A percentile compares a stretch with the other conserved stretches of the same genome.
phyloP scores from a whole-genome alignment of 2,888 invertebrate species.

The Heliconius aoede region DNA sequence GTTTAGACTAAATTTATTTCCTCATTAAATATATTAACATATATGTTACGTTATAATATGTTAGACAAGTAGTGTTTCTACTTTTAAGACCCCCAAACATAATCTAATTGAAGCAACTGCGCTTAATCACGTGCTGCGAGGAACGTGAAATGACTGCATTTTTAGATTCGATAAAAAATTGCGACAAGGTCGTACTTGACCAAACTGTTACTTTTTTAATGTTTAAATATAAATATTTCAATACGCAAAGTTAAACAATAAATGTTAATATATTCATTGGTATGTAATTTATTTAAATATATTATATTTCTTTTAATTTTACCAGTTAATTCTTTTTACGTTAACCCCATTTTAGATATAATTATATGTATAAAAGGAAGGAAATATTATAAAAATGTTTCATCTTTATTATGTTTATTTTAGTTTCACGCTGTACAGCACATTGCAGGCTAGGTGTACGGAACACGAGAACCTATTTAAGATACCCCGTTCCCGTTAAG shows the following conservation, averaged over 20 bases:
- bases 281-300: no score
- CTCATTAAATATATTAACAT: no score
- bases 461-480: not conserved
- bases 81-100: not conserved
- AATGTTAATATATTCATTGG: no score
- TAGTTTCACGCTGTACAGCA: no score
- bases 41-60: not conserved
- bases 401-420: no score
- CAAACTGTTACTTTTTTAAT: not conserved
- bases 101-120: constrained; percentile 1
- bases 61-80: not conserved
- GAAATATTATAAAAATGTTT: no score
- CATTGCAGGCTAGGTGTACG: no score
- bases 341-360: no score
- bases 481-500: no score
- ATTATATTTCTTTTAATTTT: no score
- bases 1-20: not conserved
- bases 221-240: not conserved
- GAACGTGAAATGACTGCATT: constrained; percentile 20
- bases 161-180: constrained; percentile 6
- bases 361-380: no score
- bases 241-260: not conserved
- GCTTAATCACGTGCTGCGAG: constrained; percentile 11
- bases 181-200: not conserved
- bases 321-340: no score